Evolutionary conservation across 1,140 invertebrate genomes (phyloP).

Genomic region (Zaprionus africanus): DNA sequence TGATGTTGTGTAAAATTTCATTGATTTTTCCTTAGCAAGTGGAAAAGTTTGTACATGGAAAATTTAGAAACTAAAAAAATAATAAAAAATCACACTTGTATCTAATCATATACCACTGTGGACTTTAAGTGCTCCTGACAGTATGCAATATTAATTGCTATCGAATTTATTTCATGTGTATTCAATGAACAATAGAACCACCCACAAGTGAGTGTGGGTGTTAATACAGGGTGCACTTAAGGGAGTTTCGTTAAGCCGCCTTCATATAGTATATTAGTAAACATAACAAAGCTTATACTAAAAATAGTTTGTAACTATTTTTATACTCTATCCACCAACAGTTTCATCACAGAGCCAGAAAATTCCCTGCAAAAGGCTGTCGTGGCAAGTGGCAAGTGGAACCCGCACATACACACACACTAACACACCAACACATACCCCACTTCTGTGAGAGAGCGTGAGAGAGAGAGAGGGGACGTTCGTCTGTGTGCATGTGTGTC

Average conservation of each 20-base stretch:
- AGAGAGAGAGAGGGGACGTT: slow-evolving; percentile 29
- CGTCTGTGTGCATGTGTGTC: slow-evolving; percentile 17
- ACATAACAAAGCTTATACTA: slow-evolving; percentile 47
- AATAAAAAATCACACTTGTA: not conserved
- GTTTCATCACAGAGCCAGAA: slow-evolving; percentile 63
- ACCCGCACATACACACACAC: slow-evolving; percentile 65
- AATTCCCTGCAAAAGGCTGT: slow-evolving; percentile 73
- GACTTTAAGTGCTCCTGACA: slow-evolving; percentile 8
- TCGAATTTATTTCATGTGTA: slow-evolving; percentile 4
- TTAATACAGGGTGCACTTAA: not conserved
- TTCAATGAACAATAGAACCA: slow-evolving; percentile 14
- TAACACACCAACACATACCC: slow-evolving; percentile 46
- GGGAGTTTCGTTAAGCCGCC: slow-evolving; percentile 14
- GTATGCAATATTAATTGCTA: slow-evolving; percentile 23
- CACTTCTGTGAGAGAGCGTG: slow-evolving; percentile 20
- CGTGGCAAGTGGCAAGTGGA: slow-evolving; percentile 78
- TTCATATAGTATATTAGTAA: slow-evolving; percentile 20
- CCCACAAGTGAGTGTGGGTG: slow-evolving; percentile 2
- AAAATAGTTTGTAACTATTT: slow-evolving; percentile 76
- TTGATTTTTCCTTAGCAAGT: slow-evolving; percentile 66
- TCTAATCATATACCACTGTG: not conserved
- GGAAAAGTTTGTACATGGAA: slow-evolving; percentile 29
- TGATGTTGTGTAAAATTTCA: slow-evolving; percentile 69
- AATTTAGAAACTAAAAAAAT: slow-evolving; percentile 4
- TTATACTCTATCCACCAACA: slow-evolving; percentile 58